Base-by-base conservation (phyloP, 2,797 vertebrate species). In the Botia almorhae region DNA sequence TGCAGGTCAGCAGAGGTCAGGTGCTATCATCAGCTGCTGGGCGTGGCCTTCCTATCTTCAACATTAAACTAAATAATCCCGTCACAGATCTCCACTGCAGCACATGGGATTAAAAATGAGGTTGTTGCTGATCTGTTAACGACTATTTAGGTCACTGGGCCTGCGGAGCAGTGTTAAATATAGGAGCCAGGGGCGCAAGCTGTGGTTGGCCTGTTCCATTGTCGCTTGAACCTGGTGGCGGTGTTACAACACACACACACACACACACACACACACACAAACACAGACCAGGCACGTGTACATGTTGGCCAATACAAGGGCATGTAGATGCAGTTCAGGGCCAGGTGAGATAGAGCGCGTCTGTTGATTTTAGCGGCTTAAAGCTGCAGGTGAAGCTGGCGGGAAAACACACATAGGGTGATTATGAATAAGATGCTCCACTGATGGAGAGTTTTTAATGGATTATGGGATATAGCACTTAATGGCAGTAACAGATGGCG, bases 81-180 rank as follows among this genome's bases (percentile, higher is more conserved):
- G 2, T 72, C 19, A 23, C 83, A 89, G 82, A 89, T 90, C 78
- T 88, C 85, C 60, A 87, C 85, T 88, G 69, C 43, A 81, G 83
- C 68, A 76, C 83, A 50, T 4, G 3, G 88, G 89, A 92, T 92
- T 92, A 90, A 86, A 92, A 91, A 90, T 89, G 81, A 88, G 89
- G 80, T 87, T 89, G 89, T 85, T 81, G 86, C 84, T 85, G 87
- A 92, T 92, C 90, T 92, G 85, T 85, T 92, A 85, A 89, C 84
- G 87, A 84, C 87, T 92, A 88, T 93, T 90, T 89, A 87, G 92
- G 92, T 92, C 89, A 91, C 82, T 83, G 33, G 33, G 33, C 33
- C 33, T 33, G 33, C 33, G 33, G 33, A 33, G 33, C 33, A 33
- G 6, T 68, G 83, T 85, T 89, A 87, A 88, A 91, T 89, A 88